These are phyloP conservation scores for Lottia gigantea DNA, from an alignment of 2,888 invertebrate genomes.

Conservation along the genomic window DNA sequence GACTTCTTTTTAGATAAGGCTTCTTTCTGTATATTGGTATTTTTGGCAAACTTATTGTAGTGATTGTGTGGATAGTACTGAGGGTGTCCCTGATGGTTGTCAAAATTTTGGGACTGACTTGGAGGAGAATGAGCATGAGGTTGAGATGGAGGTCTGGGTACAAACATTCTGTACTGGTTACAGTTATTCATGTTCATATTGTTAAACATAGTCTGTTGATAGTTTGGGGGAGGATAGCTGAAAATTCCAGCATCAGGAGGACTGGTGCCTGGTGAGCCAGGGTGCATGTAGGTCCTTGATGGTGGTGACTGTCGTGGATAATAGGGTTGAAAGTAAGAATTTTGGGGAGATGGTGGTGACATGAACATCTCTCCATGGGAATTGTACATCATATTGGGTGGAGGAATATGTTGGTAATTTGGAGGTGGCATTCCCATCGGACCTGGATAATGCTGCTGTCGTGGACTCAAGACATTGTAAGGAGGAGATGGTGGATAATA, in stretches of 20 bases:
- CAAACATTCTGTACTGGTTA: not conserved
- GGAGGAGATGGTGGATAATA: constrained; percentile 11
- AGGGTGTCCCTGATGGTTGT: not conserved
- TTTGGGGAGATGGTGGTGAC: constrained; percentile 13
- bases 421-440: not conserved
- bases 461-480: not conserved
- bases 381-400: constrained; percentile 7
- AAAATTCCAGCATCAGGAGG: not conserved
- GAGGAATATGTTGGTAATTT: constrained; percentile 13
- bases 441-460: not conserved
- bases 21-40: constrained; percentile 3
- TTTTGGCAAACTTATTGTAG: not conserved
- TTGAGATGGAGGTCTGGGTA: not conserved
- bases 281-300: not conserved
- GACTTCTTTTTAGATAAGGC: not conserved
- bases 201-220: not conserved
- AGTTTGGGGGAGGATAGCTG: not conserved
- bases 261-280: not conserved
- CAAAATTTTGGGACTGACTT: not conserved
- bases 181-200: not conserved
- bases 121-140: not conserved
- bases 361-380: constrained; percentile 9
- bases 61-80: not conserved
- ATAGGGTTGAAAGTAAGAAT: constrained; percentile 7
- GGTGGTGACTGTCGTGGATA: constrained; percentile 12